Evolutionary conservation across 2,888 invertebrate genomes (phyloP), one percentile per base, ranked within the genome.

Genomic region (Bibio marci): DNA sequence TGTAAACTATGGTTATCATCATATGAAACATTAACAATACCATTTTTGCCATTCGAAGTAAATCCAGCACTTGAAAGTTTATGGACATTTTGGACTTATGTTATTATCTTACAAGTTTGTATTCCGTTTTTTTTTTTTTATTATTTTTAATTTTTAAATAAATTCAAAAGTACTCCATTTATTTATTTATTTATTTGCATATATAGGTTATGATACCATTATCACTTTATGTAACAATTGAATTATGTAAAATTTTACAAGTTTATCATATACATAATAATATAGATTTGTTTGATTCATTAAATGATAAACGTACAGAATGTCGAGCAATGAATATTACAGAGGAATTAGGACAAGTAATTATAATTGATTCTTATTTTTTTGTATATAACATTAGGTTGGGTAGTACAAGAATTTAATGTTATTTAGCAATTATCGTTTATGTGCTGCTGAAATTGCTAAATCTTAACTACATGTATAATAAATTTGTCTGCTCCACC

Each of bases 311-410:
- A 50, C 68, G 76, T 47, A 74, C 83, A 40, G 81, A 91, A 62
- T 97, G 94, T 58, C 76, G 92, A 30, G 92, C 94, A 31, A 71
- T 92, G 54, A 95, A 97, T 59, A 94, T 97, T 46, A 91, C 94
- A 0, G 95, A 97, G 61, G 95, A 97, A 63, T 70, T 97, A 49
- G 97, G 97, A 2, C 95, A 97, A 66, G 74, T 78, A 47, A 58
- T 57, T 45, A 22, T 14, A 15, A 3, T 17, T 27, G 18, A 19
- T 4, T 19, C 12, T n/a, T 36, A 17, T 27, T 17, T 36, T 28
- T 27, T 15, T 26, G 22, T 10, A 19, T 34, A 31, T 28, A n/a
- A n/a, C n/a, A n/a, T n/a, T n/a, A n/a, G n/a, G n/a, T n/a, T n/a
- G n/a, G n/a, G n/a, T n/a, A n/a, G n/a, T n/a, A n/a, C n/a, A n/a